phyloP scores from a whole-genome alignment of 35 echinoderm and acorn worm species.

The Apostichopus californicus region DNA sequence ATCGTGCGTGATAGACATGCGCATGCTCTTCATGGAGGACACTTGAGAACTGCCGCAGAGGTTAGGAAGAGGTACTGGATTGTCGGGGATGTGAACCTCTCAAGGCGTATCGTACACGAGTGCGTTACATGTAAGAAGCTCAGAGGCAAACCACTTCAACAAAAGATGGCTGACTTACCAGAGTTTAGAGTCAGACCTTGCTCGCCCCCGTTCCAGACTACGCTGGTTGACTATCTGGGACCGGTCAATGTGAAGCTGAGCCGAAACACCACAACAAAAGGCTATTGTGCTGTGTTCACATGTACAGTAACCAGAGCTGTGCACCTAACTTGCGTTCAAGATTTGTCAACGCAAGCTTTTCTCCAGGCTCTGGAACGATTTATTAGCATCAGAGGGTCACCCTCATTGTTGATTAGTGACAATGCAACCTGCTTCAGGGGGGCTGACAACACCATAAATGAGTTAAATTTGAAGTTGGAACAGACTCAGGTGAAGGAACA shows the following conservation, averaged over 20 bases:
- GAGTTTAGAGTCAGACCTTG: not conserved
- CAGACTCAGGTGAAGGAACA: not conserved
- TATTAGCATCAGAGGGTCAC: slow-evolving; percentile 52
- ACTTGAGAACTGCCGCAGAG: not conserved
- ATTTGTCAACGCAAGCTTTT: slow-evolving; percentile 7
- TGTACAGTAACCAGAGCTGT: slow-evolving; percentile 55
- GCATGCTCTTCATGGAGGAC: slow-evolving; percentile 63
- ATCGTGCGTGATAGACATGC: slow-evolving; percentile 70
- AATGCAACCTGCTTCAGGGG: slow-evolving; percentile 56
- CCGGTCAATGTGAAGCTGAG: slow-evolving; percentile 58
- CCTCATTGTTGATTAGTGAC: slow-evolving; percentile 41
- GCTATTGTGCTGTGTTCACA: slow-evolving; percentile 63
- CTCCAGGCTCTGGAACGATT: slow-evolving; percentile 25
- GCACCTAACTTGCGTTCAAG: slow-evolving; percentile 43
- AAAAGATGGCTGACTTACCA: slow-evolving; percentile 43
- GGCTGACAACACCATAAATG: slow-evolving; percentile 62
- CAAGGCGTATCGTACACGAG: not conserved
- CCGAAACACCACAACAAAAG: slow-evolving; percentile 57
- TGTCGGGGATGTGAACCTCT: slow-evolving; percentile 8
- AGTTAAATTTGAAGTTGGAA: not conserved
- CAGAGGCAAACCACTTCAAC: slow-evolving; percentile 36
- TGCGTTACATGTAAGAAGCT: slow-evolving; percentile 58
- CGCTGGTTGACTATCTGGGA: slow-evolving; percentile 59
- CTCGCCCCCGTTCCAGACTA: slow-evolving; percentile 3
- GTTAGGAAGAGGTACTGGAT: slow-evolving; percentile 43